These are phyloP conservation scores for Sympetrum striolatum DNA, from an alignment of 2,888 invertebrate species.

Conservation along the genomic window DNA sequence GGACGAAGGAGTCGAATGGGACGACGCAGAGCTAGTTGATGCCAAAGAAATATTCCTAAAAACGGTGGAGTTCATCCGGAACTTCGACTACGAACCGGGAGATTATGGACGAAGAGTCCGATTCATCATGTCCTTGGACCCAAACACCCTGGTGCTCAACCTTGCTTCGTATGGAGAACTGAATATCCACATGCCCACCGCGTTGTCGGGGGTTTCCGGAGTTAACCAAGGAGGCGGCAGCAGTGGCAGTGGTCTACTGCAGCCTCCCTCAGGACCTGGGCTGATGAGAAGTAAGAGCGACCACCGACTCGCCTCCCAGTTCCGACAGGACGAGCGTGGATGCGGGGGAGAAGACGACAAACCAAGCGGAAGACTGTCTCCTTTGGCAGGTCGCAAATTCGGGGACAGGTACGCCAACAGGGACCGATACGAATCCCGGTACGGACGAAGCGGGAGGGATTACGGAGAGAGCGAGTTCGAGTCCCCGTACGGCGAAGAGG, in stretches of 20 bases:
- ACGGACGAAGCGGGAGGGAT: slow-evolving; percentile 55
- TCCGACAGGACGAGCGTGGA: slow-evolving; percentile 76
- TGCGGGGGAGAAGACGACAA: slow-evolving; percentile 64
- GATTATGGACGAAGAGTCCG: slow-evolving; percentile 86
- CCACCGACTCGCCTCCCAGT: slow-evolving; percentile 87
- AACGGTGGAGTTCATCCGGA: slow-evolving; percentile 88
- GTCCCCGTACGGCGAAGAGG: slow-evolving; percentile 66
- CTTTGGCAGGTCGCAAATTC: slow-evolving; percentile 78
- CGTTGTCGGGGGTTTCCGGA: slow-evolving; percentile 61
- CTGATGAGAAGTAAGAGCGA: slow-evolving; percentile 93
- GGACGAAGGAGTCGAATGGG: slow-evolving; percentile 83
- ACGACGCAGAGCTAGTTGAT: slow-evolving; percentile 91
- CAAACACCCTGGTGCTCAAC: slow-evolving; percentile 87
- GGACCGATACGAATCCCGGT: slow-evolving; percentile 50
- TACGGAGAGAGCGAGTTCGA: slow-evolving; percentile 70
- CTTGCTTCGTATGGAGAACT: slow-evolving; percentile 90
- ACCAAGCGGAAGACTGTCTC: slow-evolving; percentile 59
- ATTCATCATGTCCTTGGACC: slow-evolving; percentile 89
- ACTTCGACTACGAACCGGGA: slow-evolving; percentile 89
- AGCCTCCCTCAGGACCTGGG: slow-evolving; percentile 72
- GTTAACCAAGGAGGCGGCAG: slow-evolving; percentile 57
- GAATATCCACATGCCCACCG: slow-evolving; percentile 73
- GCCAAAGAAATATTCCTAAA: slow-evolving; percentile 95
- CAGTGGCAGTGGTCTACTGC: slow-evolving; percentile 60
- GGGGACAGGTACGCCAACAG: slow-evolving; percentile 65